Percentiles rank a stretch among this genome's conserved stretches.
These are phyloP conservation scores for Pseudobourletiella spinata DNA, from an alignment of 1,140 invertebrate species.

Conservation along the genomic window DNA sequence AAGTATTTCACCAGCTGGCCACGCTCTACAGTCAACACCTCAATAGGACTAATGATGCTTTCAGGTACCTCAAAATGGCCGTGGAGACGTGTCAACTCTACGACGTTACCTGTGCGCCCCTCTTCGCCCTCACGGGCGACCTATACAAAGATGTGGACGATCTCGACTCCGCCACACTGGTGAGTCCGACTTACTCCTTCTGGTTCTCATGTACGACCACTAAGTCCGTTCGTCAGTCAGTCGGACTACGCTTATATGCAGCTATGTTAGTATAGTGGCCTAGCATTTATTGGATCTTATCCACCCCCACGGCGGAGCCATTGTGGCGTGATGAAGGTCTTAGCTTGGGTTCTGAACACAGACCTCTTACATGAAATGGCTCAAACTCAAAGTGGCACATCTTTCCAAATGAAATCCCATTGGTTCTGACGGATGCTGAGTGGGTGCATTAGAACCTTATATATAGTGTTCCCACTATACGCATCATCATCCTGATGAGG, in stretches of 20 bases:
- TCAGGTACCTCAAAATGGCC: constrained; percentile 28
- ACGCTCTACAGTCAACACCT: constrained; percentile 33
- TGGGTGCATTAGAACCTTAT: too few relatives aligned
- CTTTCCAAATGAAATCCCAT: too few relatives aligned
- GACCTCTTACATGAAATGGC: not conserved
- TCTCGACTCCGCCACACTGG: constrained; percentile 31
- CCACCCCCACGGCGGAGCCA: too few relatives aligned
- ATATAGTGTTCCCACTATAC: too few relatives aligned
- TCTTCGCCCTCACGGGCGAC: constrained; percentile 34
- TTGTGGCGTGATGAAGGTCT: not conserved
- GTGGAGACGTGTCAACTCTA: constrained; percentile 22
- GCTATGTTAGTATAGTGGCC: not conserved
- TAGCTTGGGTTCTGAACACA: not conserved
- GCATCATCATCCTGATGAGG: too few relatives aligned
- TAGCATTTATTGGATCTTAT: too few relatives aligned
- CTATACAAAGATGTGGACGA: constrained; percentile 34
- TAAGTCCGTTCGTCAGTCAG: not conserved
- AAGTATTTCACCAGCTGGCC: constrained; percentile 35
- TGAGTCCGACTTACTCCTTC: constrained; percentile 9
- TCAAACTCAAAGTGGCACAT: not conserved
- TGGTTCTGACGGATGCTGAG: too few relatives aligned
- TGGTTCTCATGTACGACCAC: not conserved
- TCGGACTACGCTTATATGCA: not conserved
- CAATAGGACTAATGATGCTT: constrained; percentile 33
- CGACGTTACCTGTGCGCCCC: constrained; percentile 31